Percentiles rank a stretch among this genome's conserved stretches.
phyloP scores from a whole-genome alignment of 2,888 invertebrate genomes.

The Gari tellinella region DNA sequence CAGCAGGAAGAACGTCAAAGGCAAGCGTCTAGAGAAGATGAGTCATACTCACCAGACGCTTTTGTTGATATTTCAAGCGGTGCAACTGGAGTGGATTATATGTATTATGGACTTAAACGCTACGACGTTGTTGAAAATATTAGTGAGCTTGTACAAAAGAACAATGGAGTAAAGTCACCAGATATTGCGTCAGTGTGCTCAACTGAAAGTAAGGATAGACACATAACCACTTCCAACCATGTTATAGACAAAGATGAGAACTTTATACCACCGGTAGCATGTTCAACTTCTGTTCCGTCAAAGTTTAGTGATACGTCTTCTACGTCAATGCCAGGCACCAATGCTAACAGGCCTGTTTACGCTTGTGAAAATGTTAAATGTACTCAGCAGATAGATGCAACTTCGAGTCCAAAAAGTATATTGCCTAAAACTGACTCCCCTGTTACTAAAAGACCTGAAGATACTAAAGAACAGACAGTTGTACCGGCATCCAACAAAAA shows the following conservation, averaged over 20 bases:
- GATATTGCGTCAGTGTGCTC: slow-evolving; percentile 14
- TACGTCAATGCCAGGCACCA: neutral
- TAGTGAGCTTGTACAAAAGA: slow-evolving; percentile 71
- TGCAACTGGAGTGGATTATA: slow-evolving; percentile 57
- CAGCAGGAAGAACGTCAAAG: slow-evolving; percentile 76
- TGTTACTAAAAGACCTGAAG: neutral
- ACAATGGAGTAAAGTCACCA: slow-evolving; percentile 34
- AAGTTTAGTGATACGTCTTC: neutral
- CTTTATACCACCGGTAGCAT: neutral
- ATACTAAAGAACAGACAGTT: slow-evolving; percentile 5
- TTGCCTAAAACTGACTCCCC: neutral
- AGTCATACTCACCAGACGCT: slow-evolving; percentile 57
- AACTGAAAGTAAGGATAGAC: slow-evolving; percentile 2
- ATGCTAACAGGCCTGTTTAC: neutral
- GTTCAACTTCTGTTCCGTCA: neutral
- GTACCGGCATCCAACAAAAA: slow-evolving; percentile 16
- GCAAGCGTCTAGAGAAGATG: slow-evolving; percentile 72
- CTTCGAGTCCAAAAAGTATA: neutral
- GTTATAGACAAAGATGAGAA: neutral
- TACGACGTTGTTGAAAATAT: slow-evolving; percentile 81
- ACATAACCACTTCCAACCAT: neutral
- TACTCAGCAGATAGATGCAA: neutral
- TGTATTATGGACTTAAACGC: slow-evolving; percentile 73
- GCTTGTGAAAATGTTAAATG: neutral
- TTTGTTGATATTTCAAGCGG: slow-evolving; percentile 42